These are phyloP conservation scores for Drosophila kanapiae DNA, from an alignment of 1,140 invertebrate species.

Conservation along the genomic window DNA sequence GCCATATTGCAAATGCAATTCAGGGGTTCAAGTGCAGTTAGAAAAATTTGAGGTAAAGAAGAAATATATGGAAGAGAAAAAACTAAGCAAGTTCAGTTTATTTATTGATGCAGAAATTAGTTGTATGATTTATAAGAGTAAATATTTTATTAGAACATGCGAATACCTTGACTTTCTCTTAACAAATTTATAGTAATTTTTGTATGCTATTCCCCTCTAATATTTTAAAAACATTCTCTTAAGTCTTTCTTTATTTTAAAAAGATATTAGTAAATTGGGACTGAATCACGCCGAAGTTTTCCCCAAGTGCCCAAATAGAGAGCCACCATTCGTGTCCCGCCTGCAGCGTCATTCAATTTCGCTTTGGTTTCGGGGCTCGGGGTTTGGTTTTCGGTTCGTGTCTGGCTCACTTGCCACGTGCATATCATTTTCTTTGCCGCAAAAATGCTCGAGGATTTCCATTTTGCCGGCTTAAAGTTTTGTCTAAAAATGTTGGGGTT, in stretches of 20 bases:
- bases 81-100: not conserved
- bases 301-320: not conserved
- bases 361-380: conserved; percentile 26
- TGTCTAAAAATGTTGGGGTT: conserved; percentile 13
- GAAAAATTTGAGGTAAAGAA: not conserved
- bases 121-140: not conserved
- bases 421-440: conserved; percentile 45
- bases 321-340: conserved; percentile 23
- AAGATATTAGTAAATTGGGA: not conserved
- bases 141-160: too few relatives aligned
- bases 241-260: not conserved
- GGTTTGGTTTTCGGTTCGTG: conserved; percentile 25
- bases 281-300: not conserved
- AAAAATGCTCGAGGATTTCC: conserved; percentile 17
- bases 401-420: conserved; percentile 47
- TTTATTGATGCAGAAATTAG: not conserved
- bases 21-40: not conserved
- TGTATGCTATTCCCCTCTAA: not conserved
- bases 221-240: too few relatives aligned
- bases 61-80: not conserved
- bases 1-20: conserved; percentile 41
- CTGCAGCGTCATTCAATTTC: conserved; percentile 54
- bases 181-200: not conserved
- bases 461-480: conserved; percentile 38
- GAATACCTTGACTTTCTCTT: too few relatives aligned